These are phyloP conservation scores for Lepas anatifera DNA, from an alignment of 2,888 invertebrate genomes.

Conservation along the genomic window DNA sequence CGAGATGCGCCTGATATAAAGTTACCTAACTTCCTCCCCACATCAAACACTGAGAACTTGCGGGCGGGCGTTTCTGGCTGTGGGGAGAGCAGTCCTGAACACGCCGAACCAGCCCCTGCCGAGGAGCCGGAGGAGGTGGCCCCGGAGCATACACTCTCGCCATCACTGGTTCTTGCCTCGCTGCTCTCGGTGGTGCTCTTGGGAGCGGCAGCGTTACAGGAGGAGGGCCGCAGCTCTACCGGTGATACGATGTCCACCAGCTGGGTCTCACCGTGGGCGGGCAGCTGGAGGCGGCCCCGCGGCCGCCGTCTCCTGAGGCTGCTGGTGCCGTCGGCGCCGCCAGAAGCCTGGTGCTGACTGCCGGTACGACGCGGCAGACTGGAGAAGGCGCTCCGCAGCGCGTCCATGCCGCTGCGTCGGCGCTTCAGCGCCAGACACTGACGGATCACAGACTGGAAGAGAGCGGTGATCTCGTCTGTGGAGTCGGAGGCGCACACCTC, in stretches of 20 bases:
- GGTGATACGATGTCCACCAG: constrained; percentile 7
- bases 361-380: background rate
- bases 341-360: background rate
- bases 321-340: background rate
- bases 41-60: constrained; percentile 23
- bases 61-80: constrained; percentile 15
- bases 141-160: background rate
- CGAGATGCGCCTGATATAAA: constrained; percentile 21
- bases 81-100: background rate
- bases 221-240: background rate
- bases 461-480: background rate
- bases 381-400: background rate
- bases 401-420: background rate
- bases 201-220: background rate
- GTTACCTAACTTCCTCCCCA: constrained; percentile 20
- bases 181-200: background rate
- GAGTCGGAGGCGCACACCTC: constrained; percentile 1
- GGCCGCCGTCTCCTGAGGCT: background rate
- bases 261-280: background rate
- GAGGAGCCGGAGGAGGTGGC: constrained; percentile 1
- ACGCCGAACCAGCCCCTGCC: background rate
- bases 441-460: background rate
- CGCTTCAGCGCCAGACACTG: constrained; percentile 9
- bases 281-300: background rate
- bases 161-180: background rate